phyloP scores from a whole-genome alignment of 2,113 vertebrate species.

The Perca fluviatilis region DNA sequence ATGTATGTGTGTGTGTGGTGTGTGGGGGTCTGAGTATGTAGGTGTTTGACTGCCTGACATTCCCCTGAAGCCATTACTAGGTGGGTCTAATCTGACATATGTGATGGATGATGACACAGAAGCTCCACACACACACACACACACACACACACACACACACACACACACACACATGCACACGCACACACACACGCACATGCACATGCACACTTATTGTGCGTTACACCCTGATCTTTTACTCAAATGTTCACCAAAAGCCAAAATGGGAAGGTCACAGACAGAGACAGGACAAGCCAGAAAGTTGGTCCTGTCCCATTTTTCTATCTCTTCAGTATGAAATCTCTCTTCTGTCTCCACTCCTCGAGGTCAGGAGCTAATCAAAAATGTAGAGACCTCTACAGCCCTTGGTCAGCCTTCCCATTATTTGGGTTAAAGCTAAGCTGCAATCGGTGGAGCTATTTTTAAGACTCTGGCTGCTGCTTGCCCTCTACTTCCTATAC shows the following conservation, averaged over 20 bases:
- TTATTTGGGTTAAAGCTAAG: slow-evolving; percentile 80
- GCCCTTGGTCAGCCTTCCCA: slow-evolving; percentile 62
- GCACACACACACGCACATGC: background rate
- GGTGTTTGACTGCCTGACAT: slow-evolving; percentile 44
- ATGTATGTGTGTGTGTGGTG: slow-evolving; percentile 9
- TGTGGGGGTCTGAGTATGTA: background rate
- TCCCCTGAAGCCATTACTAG: slow-evolving; percentile 57
- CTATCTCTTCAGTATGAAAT: slow-evolving; percentile 35
- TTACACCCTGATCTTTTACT: slow-evolving; percentile 41
- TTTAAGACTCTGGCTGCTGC: slow-evolving; percentile 61
- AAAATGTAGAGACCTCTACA: slow-evolving; percentile 67
- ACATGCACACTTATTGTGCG: background rate
- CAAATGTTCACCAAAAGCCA: slow-evolving; percentile 26
- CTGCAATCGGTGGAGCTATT: slow-evolving; percentile 70
- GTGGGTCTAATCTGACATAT: slow-evolving; percentile 66
- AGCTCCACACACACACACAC: background rate
- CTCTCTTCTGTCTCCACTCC: slow-evolving; percentile 46
- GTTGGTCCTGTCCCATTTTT: slow-evolving; percentile 26
- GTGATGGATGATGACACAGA: slow-evolving; percentile 60
- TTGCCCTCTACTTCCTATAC: slow-evolving; percentile 68
- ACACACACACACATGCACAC: slow-evolving; percentile 2
- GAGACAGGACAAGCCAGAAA: slow-evolving; percentile 16
- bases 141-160: slow-evolving; percentile 3
- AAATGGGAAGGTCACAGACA: slow-evolving; percentile 17
- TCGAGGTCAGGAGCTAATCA: slow-evolving; percentile 65